Base-by-base conservation (phyloP, 1,140 invertebrate species). In the Aleiodes sp. region DNA sequence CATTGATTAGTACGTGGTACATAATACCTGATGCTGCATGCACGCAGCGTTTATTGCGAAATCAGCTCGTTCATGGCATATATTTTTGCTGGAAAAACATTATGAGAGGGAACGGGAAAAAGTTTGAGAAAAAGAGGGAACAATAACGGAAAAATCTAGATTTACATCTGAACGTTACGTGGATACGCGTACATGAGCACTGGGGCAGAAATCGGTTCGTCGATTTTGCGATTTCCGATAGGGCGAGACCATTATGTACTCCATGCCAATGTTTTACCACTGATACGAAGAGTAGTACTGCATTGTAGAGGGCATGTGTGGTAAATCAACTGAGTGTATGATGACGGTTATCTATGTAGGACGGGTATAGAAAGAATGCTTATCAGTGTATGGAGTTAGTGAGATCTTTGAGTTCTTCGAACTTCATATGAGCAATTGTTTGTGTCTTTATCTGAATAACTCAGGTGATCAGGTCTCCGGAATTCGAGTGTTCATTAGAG, bases 321-420 rank as follows among this genome's bases (percentile, higher is more conserved):
- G 46, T 52, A 52, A 52, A 24, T 39, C 29, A 56, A 62, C 43
- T 62, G 41, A 19, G 14, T 64, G 39, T 64, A 9, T 33, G 60
- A 62, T 62, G 37, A 28, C 19, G 28, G 35, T 57, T 68, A 68
- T 68, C 66, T 62, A 62, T 68, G 66, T 68, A 62, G 39, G 59
- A 24, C 59, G 59, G 19, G 46, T 39, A 35, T 19, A 60, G 37
- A 52, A 59, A 68, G 37, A 52, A 26, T 57, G 46, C 19, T 9
- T 52, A 52, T 52, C 46, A 7, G 21, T 52, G 46, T 46, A n/a
- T n/a, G n/a, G n/a, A n/a, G n/a, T n/a, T n/a, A n/a, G n/a, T n/a
- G n/a, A n/a, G n/a, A n/a, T n/a, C n/a, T n/a, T n/a, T n/a, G n/a
- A n/a, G n/a, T n/a, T n/a, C n/a, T n/a, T n/a, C n/a, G n/a, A n/a